Percentiles rank a stretch among this genome's conserved stretches.
Evolutionary conservation across 37 sponge, comb jelly and placozoan species (phyloP).

Genomic region (Eunapius fragilis): DNA sequence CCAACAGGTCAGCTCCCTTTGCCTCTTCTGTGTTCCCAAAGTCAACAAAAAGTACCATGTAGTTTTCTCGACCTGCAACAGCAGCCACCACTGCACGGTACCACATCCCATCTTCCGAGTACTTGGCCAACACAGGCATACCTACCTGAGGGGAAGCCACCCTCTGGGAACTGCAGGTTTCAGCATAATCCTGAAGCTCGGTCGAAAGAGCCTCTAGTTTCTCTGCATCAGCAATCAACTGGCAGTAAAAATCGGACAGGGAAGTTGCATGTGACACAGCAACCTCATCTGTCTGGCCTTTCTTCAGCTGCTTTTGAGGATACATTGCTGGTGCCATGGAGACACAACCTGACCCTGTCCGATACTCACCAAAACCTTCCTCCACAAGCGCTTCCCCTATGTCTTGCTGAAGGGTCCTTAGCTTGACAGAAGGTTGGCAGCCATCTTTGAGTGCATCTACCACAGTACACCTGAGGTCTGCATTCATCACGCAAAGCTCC

Average conservation of each 20-base stretch:
- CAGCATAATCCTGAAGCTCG: slow-evolving; percentile 12
- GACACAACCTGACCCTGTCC: not conserved
- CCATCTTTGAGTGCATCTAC: slow-evolving; percentile 52
- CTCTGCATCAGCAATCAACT: slow-evolving; percentile 1
- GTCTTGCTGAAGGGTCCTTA: not conserved
- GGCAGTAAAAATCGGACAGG: slow-evolving; percentile 50
- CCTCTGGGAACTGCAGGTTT: slow-evolving; percentile 6
- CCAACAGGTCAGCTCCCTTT: slow-evolving; percentile 6
- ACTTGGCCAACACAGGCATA: slow-evolving; percentile 58
- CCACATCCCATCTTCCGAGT: slow-evolving; percentile 59
- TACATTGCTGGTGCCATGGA: not conserved
- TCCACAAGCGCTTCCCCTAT: not conserved
- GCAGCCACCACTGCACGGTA: slow-evolving; percentile 63
- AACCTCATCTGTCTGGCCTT: slow-evolving; percentile 15
- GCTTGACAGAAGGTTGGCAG: slow-evolving; percentile 42
- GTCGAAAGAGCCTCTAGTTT: slow-evolving; percentile 25
- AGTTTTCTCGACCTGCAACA: not conserved
- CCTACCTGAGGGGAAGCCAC: not conserved
- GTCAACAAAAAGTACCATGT: slow-evolving; percentile 65
- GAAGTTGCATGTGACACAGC: slow-evolving; percentile 27
- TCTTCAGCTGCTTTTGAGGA: not conserved
- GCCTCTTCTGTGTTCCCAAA: slow-evolving; percentile 70
- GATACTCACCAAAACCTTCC: not conserved
- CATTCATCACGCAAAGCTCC: slow-evolving; percentile 3
- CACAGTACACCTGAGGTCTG: slow-evolving; percentile 17